phyloP scores from a whole-genome alignment of 1,140 invertebrate genomes.

The Pectinophora gossypiella region DNA sequence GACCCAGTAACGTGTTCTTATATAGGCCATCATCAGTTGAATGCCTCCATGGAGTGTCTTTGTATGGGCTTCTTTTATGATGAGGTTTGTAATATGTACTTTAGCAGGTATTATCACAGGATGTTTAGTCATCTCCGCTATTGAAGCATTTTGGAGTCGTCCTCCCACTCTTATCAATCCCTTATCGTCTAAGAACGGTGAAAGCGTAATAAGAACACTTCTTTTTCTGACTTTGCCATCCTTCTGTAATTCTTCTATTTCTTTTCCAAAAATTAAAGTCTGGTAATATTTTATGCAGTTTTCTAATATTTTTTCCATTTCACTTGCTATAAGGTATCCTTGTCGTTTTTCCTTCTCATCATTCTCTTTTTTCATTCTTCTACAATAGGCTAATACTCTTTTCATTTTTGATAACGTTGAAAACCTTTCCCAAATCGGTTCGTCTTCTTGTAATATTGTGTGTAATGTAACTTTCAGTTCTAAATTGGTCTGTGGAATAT shows the following conservation, averaged over 20 bases:
- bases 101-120: constrained; percentile 32
- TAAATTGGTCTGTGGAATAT: constrained; percentile 18
- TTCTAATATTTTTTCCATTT: not conserved
- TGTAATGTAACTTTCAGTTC: constrained; percentile 16
- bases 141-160: constrained; percentile 29
- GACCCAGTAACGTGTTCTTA: constrained; percentile 22
- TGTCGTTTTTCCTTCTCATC: not conserved
- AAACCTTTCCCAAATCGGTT: constrained; percentile 15
- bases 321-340: not conserved
- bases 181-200: constrained; percentile 33
- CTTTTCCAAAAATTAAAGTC: not conserved
- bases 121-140: constrained; percentile 21
- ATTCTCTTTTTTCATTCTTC: constrained; percentile 10
- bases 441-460: constrained; percentile 9
- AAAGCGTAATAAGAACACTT: constrained; percentile 23
- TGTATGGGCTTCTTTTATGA: constrained; percentile 24
- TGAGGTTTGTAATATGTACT: constrained; percentile 15
- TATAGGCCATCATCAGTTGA: constrained; percentile 21
- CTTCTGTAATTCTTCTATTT: constrained; percentile 9
- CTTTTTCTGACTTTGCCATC: constrained; percentile 14
- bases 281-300: constrained; percentile 3
- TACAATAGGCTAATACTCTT: constrained; percentile 25
- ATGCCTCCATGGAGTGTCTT: constrained; percentile 26
- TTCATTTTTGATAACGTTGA: constrained; percentile 19
- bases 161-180: constrained; percentile 35